Base-by-base conservation (phyloP, 1,140 invertebrate species). In the Matsumurasca onukii region DNA sequence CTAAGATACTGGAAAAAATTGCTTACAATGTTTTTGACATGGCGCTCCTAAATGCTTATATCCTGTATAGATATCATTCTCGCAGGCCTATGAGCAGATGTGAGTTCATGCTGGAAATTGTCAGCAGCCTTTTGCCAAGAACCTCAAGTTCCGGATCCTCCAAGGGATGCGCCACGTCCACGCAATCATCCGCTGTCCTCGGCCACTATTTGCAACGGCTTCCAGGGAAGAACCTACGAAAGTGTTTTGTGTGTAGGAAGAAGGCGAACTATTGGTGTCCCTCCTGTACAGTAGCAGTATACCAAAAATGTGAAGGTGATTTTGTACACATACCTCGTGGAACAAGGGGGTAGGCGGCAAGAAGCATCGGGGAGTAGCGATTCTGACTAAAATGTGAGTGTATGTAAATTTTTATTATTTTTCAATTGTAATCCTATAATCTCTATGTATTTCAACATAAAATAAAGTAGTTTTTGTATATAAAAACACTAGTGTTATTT, bases 1-100 rank as follows among this genome's bases (percentile, higher is more conserved):
- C 51, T 17, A 68, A 57, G 31, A 39, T 59, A 68, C 24, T 68
- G 66, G 66, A 68, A 68, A 17, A 39, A 24, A 68, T 68, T 27
- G 31, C 49, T 24, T 66, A 48, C 45, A 66, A 66, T 24, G 57
- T 59, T n/a, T 13, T 61, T 17, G 66, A 68, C 20, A 68, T 59
- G 30, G 52, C 66, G n/a, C 9, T 68, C 3, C 31, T 68, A 15
- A 68, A 68, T 59, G 30, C 66, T 20, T 68, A 68, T 39, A 24
- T 31, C 20, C 31, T 68, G 17, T 68, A 68, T 59, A 68, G 29
- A n/a, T 3, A 17, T 20, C 24, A 24, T 25, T 29, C 51, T 22
- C 20, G 22, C 9, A 31, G 30, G 29, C 51, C 52, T 34, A 63
- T 63, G 30, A 48, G 52, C 72, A 71, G 73, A 61, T 69, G 31